A percentile compares a stretch with the other conserved stretches of the same genome.
These are phyloP conservation scores for Enoplosus armatus DNA, from an alignment of 2,797 vertebrate species.

Conservation along the genomic window DNA sequence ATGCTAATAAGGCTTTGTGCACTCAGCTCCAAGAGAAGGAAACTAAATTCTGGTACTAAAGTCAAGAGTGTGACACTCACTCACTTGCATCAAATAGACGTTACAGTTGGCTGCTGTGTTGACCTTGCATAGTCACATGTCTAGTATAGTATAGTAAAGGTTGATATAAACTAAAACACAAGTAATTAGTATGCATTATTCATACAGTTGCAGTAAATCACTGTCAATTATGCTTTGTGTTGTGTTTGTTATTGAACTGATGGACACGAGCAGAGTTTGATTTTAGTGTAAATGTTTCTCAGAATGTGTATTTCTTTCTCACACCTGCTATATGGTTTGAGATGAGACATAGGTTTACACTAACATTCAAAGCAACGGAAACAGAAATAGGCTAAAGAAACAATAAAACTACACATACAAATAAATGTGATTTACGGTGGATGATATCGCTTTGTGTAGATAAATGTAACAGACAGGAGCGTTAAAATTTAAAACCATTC, in stretches of 20 bases:
- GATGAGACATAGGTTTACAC: neutral
- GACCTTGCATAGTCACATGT: neutral
- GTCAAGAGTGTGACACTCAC: slow-evolving; percentile 43
- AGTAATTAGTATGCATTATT: neutral
- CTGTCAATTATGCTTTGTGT: neutral
- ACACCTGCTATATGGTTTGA: neutral
- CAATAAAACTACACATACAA: neutral
- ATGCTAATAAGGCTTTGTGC: slow-evolving; percentile 73
- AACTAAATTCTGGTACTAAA: slow-evolving; percentile 44
- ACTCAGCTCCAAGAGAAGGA: slow-evolving; percentile 36
- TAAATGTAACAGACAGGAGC: neutral
- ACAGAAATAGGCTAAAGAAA: neutral
- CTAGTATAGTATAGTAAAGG: neutral
- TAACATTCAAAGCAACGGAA: neutral
- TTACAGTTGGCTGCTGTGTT: neutral
- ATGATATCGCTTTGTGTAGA: neutral
- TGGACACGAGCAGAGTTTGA: neutral
- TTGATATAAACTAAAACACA: neutral
- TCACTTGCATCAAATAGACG: slow-evolving; percentile 15
- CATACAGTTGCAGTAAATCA: neutral
- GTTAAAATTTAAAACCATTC: too few relatives aligned
- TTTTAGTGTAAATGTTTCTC: neutral
- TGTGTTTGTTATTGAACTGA: neutral
- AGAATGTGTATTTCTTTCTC: neutral
- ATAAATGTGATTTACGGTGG: neutral